A percentile compares a stretch with the other conserved stretches of the same genome.
phyloP scores from a whole-genome alignment of 2,113 vertebrate genomes.

The Phalacrocorax pelagicus region DNA sequence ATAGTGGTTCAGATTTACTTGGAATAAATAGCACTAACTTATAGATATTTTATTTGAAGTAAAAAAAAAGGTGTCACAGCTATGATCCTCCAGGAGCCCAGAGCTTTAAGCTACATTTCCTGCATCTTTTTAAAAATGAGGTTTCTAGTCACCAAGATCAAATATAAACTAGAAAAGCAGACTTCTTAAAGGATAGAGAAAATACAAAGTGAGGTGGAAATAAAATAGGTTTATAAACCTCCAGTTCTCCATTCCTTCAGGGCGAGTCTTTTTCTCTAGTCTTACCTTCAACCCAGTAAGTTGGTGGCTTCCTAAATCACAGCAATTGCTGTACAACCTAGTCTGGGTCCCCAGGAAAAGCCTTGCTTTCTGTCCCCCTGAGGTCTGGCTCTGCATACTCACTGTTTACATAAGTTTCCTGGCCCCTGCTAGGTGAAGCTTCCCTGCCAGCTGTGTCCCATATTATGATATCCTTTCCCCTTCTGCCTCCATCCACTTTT shows the following conservation, averaged over 20 bases:
- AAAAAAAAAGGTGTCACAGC: background rate
- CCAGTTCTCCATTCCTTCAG: background rate
- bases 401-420: background rate
- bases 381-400: background rate
- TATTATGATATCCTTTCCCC: background rate
- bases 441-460: background rate
- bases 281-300: background rate
- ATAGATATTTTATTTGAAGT: background rate
- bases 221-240: background rate
- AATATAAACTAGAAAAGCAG: constrained; percentile 5
- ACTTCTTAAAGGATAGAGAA: background rate
- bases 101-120: background rate
- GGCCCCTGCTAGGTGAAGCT: background rate
- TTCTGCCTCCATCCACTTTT: background rate
- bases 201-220: background rate
- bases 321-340: background rate
- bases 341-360: background rate
- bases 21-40: background rate
- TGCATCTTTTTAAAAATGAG: background rate
- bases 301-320: background rate
- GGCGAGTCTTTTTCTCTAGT: background rate
- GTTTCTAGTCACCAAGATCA: background rate
- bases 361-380: background rate
- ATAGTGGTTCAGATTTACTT: background rate
- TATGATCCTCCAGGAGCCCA: background rate